Evolutionary conservation across 2,113 vertebrate genomes (phyloP).

Genomic region (Nothocercus julius): DNA sequence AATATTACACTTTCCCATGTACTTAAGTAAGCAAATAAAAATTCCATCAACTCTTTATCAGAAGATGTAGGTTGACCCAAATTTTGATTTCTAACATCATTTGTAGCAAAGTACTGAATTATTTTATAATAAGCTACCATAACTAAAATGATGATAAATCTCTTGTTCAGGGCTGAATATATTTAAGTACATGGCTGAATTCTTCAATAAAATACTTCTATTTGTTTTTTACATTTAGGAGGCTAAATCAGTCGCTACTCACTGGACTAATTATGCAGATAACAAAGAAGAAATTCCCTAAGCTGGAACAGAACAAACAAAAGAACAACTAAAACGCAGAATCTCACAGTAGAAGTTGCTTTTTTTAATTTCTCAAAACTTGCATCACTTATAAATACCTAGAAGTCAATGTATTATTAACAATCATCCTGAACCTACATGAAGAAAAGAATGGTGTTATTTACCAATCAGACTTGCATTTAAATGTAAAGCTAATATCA

Average conservation of each 20-base stretch:
- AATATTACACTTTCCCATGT: background rate
- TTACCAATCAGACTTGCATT: background rate
- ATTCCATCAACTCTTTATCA: background rate
- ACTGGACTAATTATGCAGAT: background rate
- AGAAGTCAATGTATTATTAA: background rate
- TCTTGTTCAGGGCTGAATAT: background rate
- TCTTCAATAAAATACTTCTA: background rate
- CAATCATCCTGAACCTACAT: background rate
- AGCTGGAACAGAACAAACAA: background rate
- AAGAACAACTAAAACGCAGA: background rate
- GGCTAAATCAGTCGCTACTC: background rate
- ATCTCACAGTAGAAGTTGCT: background rate
- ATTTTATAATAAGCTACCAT: background rate
- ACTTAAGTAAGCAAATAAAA: background rate
- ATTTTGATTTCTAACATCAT: background rate
- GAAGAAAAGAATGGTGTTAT: background rate
- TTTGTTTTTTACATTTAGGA: background rate
- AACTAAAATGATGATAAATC: background rate
- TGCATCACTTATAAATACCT: background rate
- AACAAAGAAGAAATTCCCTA: background rate
- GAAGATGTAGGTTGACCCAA: background rate
- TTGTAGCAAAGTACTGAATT: background rate
- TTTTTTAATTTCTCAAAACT: background rate
- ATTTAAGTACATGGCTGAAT: background rate
- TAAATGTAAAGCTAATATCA: background rate